Evolutionary conservation across 1,140 invertebrate genomes (phyloP).

Genomic region (Leptopilina boulardi): DNA sequence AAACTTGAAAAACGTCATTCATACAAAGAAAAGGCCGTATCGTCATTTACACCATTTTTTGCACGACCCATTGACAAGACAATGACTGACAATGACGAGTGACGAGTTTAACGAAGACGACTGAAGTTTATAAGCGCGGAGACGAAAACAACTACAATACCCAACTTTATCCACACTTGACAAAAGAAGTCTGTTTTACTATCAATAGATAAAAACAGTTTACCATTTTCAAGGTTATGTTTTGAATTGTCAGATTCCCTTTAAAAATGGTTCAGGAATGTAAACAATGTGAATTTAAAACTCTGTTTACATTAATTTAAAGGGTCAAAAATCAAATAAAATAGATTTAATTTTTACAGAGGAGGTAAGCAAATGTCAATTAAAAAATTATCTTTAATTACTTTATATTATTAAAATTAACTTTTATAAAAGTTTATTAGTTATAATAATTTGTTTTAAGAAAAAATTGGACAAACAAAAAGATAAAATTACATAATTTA

Average conservation of each 20-base stretch:
- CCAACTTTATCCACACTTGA: neutral
- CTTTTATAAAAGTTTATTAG: no score
- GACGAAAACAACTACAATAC: neutral
- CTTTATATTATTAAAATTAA: no score
- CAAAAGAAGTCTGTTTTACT: neutral
- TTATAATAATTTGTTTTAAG: no score
- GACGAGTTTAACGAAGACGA: neutral
- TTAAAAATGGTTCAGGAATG: no score
- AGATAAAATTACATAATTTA: no score
- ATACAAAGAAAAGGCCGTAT: constrained; percentile 3
- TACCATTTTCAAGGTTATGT: neutral
- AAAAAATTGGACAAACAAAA: no score
- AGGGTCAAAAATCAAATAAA: no score
- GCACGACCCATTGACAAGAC: neutral
- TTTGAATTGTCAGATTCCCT: neutral
- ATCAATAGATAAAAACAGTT: neutral
- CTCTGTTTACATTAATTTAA: no score
- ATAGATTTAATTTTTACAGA: no score
- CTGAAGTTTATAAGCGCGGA: neutral
- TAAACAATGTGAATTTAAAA: no score
- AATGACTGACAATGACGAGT: constrained; percentile 3
- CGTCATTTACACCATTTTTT: constrained; percentile 5
- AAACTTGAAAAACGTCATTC: constrained; percentile 20
- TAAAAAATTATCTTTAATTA: no score
- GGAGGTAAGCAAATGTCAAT: no score